Evolutionary conservation across 2,888 invertebrate genomes (phyloP).

Genomic region (Antitype chi): DNA sequence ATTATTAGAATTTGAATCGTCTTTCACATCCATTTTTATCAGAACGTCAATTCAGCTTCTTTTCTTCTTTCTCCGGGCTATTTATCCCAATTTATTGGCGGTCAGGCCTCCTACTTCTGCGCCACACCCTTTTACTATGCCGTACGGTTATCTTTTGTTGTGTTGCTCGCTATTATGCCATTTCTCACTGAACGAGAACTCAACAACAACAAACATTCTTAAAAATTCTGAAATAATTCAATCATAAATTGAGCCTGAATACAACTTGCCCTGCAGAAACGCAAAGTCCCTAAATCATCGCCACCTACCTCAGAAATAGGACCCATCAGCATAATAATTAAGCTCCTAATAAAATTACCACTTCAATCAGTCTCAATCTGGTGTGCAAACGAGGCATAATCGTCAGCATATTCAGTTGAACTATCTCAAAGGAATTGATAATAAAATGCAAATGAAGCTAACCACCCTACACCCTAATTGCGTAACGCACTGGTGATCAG

Average conservation of each 20-base stretch:
- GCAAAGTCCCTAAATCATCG: neutral
- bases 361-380: neutral
- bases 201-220: neutral
- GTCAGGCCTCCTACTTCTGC: no score
- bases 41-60: no score
- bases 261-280: neutral
- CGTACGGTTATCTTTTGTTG: no score
- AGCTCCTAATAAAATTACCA: constrained; percentile 3
- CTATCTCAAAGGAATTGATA: constrained; percentile 40
- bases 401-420: constrained; percentile 24
- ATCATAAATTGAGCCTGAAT: neutral
- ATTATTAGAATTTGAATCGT: neutral
- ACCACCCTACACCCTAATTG: neutral
- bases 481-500: no score
- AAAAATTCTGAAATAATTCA: no score
- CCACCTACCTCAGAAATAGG: neutral
- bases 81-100: no score
- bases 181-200: no score
- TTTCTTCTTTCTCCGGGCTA: no score
- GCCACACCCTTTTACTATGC: no score
- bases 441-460: constrained; percentile 40
- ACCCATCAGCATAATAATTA: constrained; percentile 15
- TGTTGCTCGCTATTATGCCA: no score
- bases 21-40: neutral
- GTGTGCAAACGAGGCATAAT: constrained; percentile 29